Percentiles rank a stretch among this genome's conserved stretches.
These are phyloP conservation scores for Cyprinodon tularosa DNA, from an alignment of 2,113 vertebrate genomes.

Conservation along the genomic window DNA sequence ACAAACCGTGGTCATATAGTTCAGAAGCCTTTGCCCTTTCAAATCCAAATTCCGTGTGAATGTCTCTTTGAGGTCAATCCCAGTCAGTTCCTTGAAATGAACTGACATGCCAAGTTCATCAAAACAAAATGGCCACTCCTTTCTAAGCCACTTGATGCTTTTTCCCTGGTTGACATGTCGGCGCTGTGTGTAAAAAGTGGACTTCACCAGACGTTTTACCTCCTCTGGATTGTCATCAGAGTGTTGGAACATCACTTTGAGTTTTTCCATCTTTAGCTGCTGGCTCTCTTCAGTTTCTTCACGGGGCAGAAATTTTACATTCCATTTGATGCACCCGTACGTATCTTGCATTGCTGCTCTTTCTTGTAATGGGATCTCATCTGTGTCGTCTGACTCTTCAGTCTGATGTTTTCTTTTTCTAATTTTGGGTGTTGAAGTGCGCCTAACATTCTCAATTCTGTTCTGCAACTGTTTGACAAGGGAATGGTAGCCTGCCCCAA, in stretches of 20 bases:
- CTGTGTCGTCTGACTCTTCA: not conserved
- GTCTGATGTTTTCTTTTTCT: slow-evolving; percentile 27
- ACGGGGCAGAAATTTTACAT: slow-evolving; percentile 27
- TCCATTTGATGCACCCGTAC: slow-evolving; percentile 13
- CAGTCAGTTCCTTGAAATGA: too few species aligned
- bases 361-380: slow-evolving; percentile 4
- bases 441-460: slow-evolving; percentile 27
- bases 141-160: too few species aligned
- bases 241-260: slow-evolving; percentile 14
- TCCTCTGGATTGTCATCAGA: too few species aligned
- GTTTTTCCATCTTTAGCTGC: slow-evolving; percentile 29
- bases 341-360: slow-evolving; percentile 28
- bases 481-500: slow-evolving; percentile 4
- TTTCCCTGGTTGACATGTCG: too few species aligned
- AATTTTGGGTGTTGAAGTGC: slow-evolving; percentile 7
- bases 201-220: too few species aligned
- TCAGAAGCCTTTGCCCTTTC: too few species aligned
- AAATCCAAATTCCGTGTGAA: too few species aligned
- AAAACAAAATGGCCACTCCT: too few species aligned
- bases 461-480: slow-evolving; percentile 15
- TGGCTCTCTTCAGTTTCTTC: slow-evolving; percentile 30
- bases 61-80: too few species aligned
- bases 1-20: too few species aligned
- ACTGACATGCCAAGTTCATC: too few species aligned
- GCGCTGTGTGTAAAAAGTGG: too few species aligned